Evolutionary conservation across 2,797 vertebrate genomes (phyloP).

Genomic region (Lophura swinhoii): DNA sequence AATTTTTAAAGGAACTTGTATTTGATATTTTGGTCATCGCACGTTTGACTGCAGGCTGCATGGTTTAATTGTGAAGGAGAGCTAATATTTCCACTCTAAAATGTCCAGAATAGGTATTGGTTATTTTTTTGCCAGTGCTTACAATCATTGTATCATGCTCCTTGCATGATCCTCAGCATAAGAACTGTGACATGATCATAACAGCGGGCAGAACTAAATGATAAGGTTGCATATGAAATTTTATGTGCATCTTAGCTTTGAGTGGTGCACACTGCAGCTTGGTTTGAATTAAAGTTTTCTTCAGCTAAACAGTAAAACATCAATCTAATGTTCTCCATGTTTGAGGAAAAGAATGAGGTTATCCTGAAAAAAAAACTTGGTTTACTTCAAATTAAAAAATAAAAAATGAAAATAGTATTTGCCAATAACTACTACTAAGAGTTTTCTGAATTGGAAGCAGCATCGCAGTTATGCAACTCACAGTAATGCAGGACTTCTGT

Average conservation of each 20-base stretch:
- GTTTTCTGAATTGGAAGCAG: slow-evolving; percentile 28
- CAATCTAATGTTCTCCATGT: not conserved
- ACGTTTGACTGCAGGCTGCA: not conserved
- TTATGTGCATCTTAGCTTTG: not conserved
- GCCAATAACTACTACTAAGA: not conserved
- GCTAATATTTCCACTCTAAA: not conserved
- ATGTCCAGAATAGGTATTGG: not conserved
- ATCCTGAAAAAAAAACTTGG: slow-evolving; percentile 6
- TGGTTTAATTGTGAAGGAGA: not conserved
- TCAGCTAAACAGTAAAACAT: not conserved
- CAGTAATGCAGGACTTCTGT: not conserved
- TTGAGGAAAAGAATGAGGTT: not conserved
- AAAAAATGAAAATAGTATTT: not conserved
- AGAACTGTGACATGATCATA: not conserved
- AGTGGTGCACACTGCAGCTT: not conserved
- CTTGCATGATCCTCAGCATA: not conserved
- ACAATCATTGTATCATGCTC: not conserved
- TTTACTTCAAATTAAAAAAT: not conserved
- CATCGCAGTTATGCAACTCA: not conserved
- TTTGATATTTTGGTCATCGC: not conserved
- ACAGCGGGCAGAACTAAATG: not conserved
- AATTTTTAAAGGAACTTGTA: not conserved
- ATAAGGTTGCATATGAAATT: not conserved
- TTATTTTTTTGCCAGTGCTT: not conserved
- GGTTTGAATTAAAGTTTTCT: slow-evolving; percentile 15